Evolutionary conservation across 1,140 invertebrate genomes (phyloP), one percentile per base, ranked within the genome.

Genomic region (Papilio machaon): DNA sequence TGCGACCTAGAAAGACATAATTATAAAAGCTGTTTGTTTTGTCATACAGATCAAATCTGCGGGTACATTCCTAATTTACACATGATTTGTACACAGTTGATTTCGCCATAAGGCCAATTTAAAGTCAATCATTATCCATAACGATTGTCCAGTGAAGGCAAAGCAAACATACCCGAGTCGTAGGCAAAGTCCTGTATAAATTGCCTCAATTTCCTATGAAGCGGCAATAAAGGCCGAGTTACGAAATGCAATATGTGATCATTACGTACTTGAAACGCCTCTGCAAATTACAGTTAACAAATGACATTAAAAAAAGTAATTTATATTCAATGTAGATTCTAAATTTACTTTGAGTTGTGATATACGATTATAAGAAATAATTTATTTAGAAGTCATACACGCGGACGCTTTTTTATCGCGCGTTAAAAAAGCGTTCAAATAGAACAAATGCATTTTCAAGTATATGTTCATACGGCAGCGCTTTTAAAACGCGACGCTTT

Each of bases 1-100:
- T 81, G 84, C 82, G 89, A 81, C 89, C 88, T 91, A 91, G 86
- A 91, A 91, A 89, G 87, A 86, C 80, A 87, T 86, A 85, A 88
- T 87, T 88, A 83, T 82, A 79, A 85, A 83, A 75, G 74, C 74
- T 49, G 23, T 52, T 76, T 52, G 23, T 54, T 76, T 49, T 76
- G 49, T 52, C 74, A 52, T 47, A 76, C 74, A 76, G 30, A 76
- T 76, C 74, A 76, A 76, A 76, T 52, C 23, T 23, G 47, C 47
- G 43, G 19, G 73, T 75, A 49, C 46, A 19, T 19, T 70, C 30
- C 64, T 70, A 70, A 54, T 52, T 73, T 80, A 15, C n/a, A 38
- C 60, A 23, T 75, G 38, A 77, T 70, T 70, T 76, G 46, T 70
- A 35, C 64, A 35, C 43, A 35, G 35, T 64, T 78, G 38, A 73